A percentile compares a stretch with the other conserved stretches of the same genome.
These are phyloP conservation scores for Brachypteracias leptosomus DNA, from an alignment of 2,113 vertebrate species.

Conservation along the genomic window DNA sequence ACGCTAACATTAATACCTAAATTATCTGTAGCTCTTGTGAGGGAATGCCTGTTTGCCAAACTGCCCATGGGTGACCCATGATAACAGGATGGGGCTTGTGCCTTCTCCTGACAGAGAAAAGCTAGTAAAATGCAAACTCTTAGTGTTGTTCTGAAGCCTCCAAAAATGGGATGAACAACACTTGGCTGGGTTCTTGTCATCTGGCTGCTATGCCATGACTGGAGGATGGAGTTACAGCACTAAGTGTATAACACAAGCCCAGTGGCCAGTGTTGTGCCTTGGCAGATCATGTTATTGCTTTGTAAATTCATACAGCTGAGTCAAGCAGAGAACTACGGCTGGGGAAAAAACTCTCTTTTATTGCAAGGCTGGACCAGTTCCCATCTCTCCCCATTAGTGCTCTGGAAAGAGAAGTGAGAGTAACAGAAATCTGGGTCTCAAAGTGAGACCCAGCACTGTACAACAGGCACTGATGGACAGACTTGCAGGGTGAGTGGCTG, in stretches of 20 bases:
- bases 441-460: background rate
- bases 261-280: accelerated
- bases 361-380: background rate
- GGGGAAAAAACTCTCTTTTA: background rate
- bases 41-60: background rate
- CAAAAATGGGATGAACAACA: background rate
- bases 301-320: background rate
- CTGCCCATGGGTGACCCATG: background rate
- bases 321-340: background rate
- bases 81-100: accelerated
- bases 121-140: background rate
- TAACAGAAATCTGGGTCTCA: background rate
- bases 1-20: background rate
- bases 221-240: background rate
- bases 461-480: background rate
- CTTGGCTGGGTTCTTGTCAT: background rate
- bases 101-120: background rate
- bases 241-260: accelerated
- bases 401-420: background rate
- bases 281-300: background rate
- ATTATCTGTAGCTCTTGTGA: background rate
- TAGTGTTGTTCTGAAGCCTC: background rate
- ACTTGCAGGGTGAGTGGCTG: background rate
- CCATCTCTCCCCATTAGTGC: background rate
- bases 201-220: background rate